These are phyloP conservation scores for Oopsacas minuta DNA, from an alignment of 37 sponge, comb jelly and placozoan genomes.

Conservation along the genomic window DNA sequence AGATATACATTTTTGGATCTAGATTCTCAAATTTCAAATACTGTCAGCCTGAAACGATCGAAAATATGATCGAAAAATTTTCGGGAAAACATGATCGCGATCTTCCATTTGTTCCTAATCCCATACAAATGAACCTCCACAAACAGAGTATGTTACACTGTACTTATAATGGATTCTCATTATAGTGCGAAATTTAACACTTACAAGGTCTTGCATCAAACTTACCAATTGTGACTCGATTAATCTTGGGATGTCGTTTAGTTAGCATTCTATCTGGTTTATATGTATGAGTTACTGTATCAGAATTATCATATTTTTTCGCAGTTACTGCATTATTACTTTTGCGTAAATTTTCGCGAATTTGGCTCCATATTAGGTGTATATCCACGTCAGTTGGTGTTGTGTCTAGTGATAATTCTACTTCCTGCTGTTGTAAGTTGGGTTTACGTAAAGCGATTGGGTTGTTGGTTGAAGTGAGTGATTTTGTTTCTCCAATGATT, in stretches of 20 bases:
- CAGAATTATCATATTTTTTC: background rate
- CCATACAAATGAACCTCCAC: too few relatives aligned
- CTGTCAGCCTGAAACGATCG: too few relatives aligned
- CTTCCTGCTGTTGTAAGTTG: background rate
- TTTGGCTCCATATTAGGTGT: background rate
- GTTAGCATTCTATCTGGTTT: background rate
- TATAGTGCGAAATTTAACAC: too few relatives aligned
- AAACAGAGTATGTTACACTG: too few relatives aligned
- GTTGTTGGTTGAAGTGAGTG: background rate
- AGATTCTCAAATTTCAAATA: too few relatives aligned
- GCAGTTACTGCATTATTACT: background rate
- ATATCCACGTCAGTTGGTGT: background rate
- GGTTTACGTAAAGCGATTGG: background rate
- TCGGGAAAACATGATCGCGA: too few relatives aligned
- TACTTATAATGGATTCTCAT: too few relatives aligned
- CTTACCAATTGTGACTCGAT: background rate
- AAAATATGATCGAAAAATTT: too few relatives aligned
- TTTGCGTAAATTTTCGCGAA: constrained; percentile 20
- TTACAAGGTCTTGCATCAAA: too few relatives aligned
- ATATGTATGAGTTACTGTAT: background rate
- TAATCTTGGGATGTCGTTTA: background rate
- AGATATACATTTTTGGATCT: too few relatives aligned
- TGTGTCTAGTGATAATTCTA: background rate
- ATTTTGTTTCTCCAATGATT: background rate
- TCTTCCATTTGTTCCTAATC: too few relatives aligned